Percentiles rank a stretch among this genome's conserved stretches.
phyloP scores from a whole-genome alignment of 1,140 invertebrate species.

The Acromyrmex heyeri region DNA sequence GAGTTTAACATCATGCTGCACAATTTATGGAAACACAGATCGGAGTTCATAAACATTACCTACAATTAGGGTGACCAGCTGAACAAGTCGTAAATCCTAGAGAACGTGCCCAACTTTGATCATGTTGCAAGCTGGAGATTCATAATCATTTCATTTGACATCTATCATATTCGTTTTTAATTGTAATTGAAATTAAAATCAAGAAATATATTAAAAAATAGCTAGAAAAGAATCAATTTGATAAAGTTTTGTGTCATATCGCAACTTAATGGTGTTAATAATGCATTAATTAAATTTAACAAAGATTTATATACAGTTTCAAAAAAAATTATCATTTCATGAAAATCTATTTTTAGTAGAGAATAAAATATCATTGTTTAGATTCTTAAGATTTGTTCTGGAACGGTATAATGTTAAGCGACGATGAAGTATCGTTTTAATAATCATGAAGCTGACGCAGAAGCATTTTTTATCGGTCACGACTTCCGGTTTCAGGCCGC shows the following conservation, averaged over 20 bases:
- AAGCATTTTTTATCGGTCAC: slow-evolving; percentile 64
- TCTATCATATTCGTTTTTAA: too few relatives aligned
- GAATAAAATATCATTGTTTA: background rate
- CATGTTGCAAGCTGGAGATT: background rate
- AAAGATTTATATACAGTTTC: background rate
- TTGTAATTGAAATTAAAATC: slow-evolving; percentile 2
- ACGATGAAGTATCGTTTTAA: slow-evolving; percentile 20
- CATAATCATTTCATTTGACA: background rate
- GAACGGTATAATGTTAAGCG: background rate
- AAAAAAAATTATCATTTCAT: background rate
- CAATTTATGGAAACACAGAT: slow-evolving; percentile 53
- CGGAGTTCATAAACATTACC: slow-evolving; percentile 50
- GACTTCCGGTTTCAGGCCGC: slow-evolving; percentile 35
- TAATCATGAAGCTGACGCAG: slow-evolving; percentile 4
- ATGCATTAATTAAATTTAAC: background rate
- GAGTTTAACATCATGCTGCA: slow-evolving; percentile 32
- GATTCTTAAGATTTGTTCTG: background rate
- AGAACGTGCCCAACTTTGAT: background rate
- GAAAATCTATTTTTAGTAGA: background rate
- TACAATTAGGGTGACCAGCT: slow-evolving; percentile 34
- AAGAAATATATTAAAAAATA: background rate
- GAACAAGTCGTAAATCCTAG: slow-evolving; percentile 51
- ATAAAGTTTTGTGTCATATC: background rate
- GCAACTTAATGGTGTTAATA: background rate
- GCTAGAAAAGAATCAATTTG: background rate